Conservation (phyloP, 2,888 invertebrate genomes). For the Drosophila nigricruria region DNA sequence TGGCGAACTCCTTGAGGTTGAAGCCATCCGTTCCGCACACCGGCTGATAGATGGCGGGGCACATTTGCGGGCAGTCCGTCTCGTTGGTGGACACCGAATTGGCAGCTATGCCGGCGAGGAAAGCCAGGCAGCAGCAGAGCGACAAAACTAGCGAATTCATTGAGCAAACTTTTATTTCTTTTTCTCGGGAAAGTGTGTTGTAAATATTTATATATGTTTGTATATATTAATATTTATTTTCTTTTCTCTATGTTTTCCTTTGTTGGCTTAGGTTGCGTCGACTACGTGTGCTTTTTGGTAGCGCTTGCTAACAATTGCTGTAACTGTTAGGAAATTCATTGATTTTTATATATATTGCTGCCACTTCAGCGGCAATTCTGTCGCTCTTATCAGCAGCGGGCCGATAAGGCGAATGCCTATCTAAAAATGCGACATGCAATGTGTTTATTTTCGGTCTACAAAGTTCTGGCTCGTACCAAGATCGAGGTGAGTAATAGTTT, state of each 20-base stretch:
- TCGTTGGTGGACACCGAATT: conserved; percentile 56
- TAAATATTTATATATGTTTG: conserved; percentile 4
- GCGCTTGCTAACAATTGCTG: conserved; percentile 66
- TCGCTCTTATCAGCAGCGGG: conserved; percentile 45
- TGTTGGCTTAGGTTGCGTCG: conserved; percentile 14
- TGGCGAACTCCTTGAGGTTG: conserved; percentile 73
- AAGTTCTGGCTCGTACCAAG: conserved; percentile 43
- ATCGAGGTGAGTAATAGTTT: conserved; percentile 43
- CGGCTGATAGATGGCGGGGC: conserved; percentile 69
- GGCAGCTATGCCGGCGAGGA: conserved; percentile 56
- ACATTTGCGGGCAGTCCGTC: conserved; percentile 71
- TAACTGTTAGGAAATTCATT: conserved; percentile 60
- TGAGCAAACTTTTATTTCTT: conserved; percentile 7
- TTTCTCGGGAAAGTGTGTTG: conserved; percentile 24
- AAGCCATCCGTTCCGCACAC: conserved; percentile 78
- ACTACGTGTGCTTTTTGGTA: conserved; percentile 54
- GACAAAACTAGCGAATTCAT: conserved; percentile 53
- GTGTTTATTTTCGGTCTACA: conserved; percentile 54
- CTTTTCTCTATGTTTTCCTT: conserved; percentile 20
- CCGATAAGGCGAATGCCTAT: conserved; percentile 56
- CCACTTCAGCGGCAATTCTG: conserved; percentile 32
- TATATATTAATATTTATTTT: conserved; percentile 12
- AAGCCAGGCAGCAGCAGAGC: conserved; percentile 49
- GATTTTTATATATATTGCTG: conserved; percentile 63
- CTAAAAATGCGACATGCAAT: conserved; percentile 32